Percentiles rank a stretch among this genome's conserved stretches.
These are phyloP conservation scores for Apamea epomidion DNA, from an alignment of 2,888 invertebrate genomes.

Conservation along the genomic window DNA sequence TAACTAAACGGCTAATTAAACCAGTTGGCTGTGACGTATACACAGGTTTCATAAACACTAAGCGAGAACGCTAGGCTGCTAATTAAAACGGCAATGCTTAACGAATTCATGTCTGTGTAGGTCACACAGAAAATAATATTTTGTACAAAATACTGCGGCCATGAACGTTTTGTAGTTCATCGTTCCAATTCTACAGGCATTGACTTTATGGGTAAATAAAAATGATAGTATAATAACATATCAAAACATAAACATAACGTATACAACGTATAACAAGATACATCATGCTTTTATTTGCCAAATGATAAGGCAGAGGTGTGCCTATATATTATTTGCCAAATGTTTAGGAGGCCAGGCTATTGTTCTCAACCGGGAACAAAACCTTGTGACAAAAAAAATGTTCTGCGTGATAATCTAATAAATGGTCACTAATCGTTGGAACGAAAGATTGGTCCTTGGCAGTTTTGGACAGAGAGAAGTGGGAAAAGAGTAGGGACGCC, in stretches of 20 bases:
- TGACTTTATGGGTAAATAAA: conserved; percentile 21
- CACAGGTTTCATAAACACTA: background rate
- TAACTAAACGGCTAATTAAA: too few relatives aligned
- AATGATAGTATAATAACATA: background rate
- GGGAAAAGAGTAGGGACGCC: too few relatives aligned
- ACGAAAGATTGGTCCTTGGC: too few relatives aligned
- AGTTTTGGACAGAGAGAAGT: too few relatives aligned
- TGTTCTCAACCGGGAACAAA: background rate
- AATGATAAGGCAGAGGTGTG: background rate
- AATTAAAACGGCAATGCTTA: conserved; percentile 38
- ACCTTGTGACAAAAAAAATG: background rate
- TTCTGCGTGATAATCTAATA: background rate
- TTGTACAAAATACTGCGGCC: conserved; percentile 37
- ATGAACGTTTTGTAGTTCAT: conserved; percentile 44
- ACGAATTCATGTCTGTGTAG: conserved; percentile 21
- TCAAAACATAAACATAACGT: too few relatives aligned
- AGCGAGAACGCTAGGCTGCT: background rate
- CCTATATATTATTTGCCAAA: background rate
- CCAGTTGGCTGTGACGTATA: background rate
- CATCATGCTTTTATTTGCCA: background rate
- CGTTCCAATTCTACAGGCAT: conserved; percentile 38
- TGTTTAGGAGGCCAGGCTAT: background rate
- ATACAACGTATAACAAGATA: too few relatives aligned
- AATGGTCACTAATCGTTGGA: background rate
- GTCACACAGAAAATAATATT: conserved; percentile 15